These are phyloP conservation scores for Candoia aspera DNA, from an alignment of 2,113 vertebrate species.

Conservation along the genomic window DNA sequence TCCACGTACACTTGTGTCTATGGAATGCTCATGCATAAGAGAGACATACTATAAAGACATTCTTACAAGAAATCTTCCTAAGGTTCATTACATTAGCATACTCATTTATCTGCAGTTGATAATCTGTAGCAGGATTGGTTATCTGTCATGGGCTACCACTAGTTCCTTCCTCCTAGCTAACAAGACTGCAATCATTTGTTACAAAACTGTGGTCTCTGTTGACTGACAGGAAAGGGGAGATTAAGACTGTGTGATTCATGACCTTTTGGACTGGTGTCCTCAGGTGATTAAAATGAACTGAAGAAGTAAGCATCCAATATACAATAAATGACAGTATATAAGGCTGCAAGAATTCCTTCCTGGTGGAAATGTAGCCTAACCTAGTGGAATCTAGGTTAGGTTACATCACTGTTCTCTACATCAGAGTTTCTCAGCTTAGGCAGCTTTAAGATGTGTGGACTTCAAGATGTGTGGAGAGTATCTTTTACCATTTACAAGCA, in stretches of 20 bases:
- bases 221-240: background rate
- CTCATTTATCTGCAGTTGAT: background rate
- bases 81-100: background rate
- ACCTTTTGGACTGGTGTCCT: background rate
- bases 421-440: too few relatives aligned
- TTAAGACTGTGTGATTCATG: background rate
- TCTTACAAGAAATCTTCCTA: too few relatives aligned
- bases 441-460: too few relatives aligned
- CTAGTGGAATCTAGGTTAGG: too few relatives aligned
- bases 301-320: background rate
- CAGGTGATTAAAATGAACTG: background rate
- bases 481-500: conserved; percentile 29
- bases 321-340: background rate
- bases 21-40: background rate
- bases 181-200: background rate
- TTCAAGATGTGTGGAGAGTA: background rate
- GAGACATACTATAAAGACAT: background rate
- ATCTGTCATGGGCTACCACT: background rate
- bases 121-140: too few relatives aligned
- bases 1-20: background rate
- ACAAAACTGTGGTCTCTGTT: background rate
- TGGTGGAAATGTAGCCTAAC: background rate
- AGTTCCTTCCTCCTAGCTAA: background rate
- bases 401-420: too few relatives aligned
- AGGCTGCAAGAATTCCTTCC: background rate